Evolutionary conservation across 1,140 invertebrate species (phyloP).

Genomic region (Philotrypesis tridentata): DNA sequence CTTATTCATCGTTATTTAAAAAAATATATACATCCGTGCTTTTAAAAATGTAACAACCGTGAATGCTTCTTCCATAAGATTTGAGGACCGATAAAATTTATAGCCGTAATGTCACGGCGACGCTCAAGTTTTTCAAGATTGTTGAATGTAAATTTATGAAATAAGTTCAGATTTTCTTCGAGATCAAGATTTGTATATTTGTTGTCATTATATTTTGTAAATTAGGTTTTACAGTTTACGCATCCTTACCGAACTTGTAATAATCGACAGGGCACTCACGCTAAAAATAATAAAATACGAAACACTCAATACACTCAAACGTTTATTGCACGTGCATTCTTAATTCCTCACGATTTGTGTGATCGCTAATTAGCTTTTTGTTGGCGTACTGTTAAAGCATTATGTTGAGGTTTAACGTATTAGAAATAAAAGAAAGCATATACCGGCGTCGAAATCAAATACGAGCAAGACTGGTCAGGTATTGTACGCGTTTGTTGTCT

Average conservation of each 20-base stretch:
- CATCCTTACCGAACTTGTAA: constrained; percentile 36
- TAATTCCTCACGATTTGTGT: constrained; percentile 30
- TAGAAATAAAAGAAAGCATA: constrained; percentile 12
- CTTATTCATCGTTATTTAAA: neutral
- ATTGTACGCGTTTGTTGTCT: constrained; percentile 33
- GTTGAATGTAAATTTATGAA: constrained; percentile 43
- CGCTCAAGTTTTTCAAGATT: constrained; percentile 39
- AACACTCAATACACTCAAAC: neutral
- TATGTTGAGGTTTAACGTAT: neutral
- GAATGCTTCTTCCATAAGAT: constrained; percentile 30
- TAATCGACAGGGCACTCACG: constrained; percentile 31
- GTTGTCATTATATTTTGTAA: constrained; percentile 36
- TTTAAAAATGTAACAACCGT: too few species aligned
- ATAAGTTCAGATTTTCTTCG: constrained; percentile 36
- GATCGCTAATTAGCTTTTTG: constrained; percentile 18
- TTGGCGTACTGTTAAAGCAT: constrained; percentile 17
- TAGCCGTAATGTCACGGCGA: neutral
- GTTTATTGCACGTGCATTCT: constrained; percentile 32
- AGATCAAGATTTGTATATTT: constrained; percentile 40
- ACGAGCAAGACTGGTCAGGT: constrained; percentile 40
- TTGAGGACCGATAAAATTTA: constrained; percentile 9
- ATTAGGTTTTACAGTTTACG: constrained; percentile 35
- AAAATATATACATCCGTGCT: neutral
- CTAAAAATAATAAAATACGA: constrained; percentile 13
- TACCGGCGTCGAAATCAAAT: constrained; percentile 45